Percentiles rank a stretch among this genome's conserved stretches.
Conservation (phyloP, 2,113 vertebrate genomes). For the Nothocercus julius region DNA sequence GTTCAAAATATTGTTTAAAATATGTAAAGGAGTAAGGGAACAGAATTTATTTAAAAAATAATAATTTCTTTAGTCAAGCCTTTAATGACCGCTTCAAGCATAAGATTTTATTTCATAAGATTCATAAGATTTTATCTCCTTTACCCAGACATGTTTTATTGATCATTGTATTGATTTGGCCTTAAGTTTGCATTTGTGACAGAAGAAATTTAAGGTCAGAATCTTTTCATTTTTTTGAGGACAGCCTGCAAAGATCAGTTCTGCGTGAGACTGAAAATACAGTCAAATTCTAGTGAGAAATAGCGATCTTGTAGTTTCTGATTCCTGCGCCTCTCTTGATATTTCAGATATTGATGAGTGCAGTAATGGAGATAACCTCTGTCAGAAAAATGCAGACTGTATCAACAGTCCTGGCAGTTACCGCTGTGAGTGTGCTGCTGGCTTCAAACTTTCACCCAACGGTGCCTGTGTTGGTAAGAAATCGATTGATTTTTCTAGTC, state of each 20-base stretch:
- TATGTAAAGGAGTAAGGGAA: background rate
- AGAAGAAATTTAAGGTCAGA: background rate
- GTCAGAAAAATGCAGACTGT: conserved; percentile 86
- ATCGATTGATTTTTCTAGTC: background rate
- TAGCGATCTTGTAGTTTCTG: background rate
- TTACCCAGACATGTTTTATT: background rate
- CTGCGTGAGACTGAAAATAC: background rate
- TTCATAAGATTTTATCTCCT: background rate
- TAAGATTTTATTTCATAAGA: too few species aligned
- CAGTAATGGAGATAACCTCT: conserved; percentile 82
- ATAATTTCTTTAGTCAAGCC: background rate
- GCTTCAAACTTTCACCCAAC: conserved; percentile 83
- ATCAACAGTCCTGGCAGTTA: conserved; percentile 89
- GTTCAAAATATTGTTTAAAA: background rate
- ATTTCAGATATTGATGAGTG: conserved; percentile 87
- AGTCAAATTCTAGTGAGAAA: background rate
- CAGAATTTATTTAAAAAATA: background rate
- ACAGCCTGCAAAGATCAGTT: background rate
- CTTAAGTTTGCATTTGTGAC: background rate
- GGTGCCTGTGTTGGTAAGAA: conserved; percentile 86
- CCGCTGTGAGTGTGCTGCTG: conserved; percentile 84
- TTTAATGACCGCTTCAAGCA: background rate
- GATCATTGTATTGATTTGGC: background rate
- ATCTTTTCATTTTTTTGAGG: background rate
- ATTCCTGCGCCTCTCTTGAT: background rate